Base-by-base conservation (phyloP, 2,797 vertebrate genomes). In the Momotus momota region DNA sequence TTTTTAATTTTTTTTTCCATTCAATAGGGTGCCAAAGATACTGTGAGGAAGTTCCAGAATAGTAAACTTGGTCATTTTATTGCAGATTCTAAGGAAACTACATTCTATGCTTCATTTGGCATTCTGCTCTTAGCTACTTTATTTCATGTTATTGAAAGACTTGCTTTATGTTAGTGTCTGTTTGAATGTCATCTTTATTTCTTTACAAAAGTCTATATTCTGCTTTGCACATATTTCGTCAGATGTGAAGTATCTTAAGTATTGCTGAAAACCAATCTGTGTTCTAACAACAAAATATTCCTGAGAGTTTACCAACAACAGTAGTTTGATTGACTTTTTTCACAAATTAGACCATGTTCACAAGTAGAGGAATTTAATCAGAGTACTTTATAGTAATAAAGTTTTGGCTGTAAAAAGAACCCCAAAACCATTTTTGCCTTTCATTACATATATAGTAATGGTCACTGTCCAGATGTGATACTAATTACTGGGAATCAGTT, bases 1-100 rank as follows among this genome's bases (percentile, higher is more conserved):
- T 27, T 7, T 11, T 7, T 7, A 3, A 3, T 10, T 12, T 16
- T 20, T 29, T 18, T 17, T 14, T 9, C 16, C 3, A 4, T 58
- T 71, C 4, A 58, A 12, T 35, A 12, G 2, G 2, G 4, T 72
- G 27, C 9, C 18, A 78, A 64, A 70, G 6, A 17, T 22, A 25
- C 7, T 40, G 15, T 31, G 29, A 31, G 54, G 25, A 74, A 78
- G 33, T 73, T 69, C 40, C 8, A 25, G 29, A 61, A 60, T 3
- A 83, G 6, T 54, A 10, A 62, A 74, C 70, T 67, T 43, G 12
- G 23, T 83, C 0, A 3, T 77, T 81, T 87, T 70, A 33, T 66
- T 90, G 13, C 43, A 40, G 46, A 64, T 35, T 15, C 29, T 65
- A 69, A 72, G 41, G 40, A 83, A 26, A 5, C 57, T 81, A 5